Conservation (phyloP, 2,113 vertebrate species). For the Micromys minutus region DNA sequence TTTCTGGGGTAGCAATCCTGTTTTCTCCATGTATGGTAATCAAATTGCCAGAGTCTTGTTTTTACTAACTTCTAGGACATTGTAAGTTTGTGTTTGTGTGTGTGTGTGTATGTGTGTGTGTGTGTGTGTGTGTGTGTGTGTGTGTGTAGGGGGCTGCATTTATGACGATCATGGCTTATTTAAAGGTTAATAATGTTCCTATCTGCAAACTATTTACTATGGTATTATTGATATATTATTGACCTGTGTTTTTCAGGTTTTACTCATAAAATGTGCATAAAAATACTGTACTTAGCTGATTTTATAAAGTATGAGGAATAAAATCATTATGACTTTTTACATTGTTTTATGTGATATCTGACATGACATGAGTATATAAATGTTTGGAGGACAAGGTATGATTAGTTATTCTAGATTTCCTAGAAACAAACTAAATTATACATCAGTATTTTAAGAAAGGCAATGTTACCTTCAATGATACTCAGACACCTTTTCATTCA, state of each 20-base stretch:
- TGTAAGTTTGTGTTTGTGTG: too few species aligned
- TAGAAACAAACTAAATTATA: slow-evolving; percentile 11
- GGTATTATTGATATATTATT: background rate
- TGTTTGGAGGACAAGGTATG: background rate
- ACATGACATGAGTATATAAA: background rate
- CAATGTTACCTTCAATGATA: background rate
- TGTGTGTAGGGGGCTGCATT: background rate
- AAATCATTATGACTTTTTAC: background rate
- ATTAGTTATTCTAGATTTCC: slow-evolving; percentile 6
- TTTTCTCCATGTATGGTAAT: background rate
- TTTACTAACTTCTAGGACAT: background rate
- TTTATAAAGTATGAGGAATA: background rate
- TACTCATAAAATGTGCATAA: background rate
- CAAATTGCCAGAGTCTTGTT: background rate
- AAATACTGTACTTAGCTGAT: background rate
- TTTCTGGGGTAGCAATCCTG: background rate
- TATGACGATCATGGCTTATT: background rate
- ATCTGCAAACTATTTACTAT: background rate
- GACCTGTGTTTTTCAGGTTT: background rate
- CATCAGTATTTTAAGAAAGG: slow-evolving; percentile 5
- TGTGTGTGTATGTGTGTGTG: too few species aligned
- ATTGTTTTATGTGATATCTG: background rate
- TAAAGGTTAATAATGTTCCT: background rate
- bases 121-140: too few species aligned
- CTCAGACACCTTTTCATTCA: slow-evolving; percentile 1